A percentile compares a stretch with the other conserved stretches of the same genome.
These are phyloP conservation scores for Sorex araneus DNA, from an alignment of 2,113 vertebrate genomes.

Conservation along the genomic window DNA sequence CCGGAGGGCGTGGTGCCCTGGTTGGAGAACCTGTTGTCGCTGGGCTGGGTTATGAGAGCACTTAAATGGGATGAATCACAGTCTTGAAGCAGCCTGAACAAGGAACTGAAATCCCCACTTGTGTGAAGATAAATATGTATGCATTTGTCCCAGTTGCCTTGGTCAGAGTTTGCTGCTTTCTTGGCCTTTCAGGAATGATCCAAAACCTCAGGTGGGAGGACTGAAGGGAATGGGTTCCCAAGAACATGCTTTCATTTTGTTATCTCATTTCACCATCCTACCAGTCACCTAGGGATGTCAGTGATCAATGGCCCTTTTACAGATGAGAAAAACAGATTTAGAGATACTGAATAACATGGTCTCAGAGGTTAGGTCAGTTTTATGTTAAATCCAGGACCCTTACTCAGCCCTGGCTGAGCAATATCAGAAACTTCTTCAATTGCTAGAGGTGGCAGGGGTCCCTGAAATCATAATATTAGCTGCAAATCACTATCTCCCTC, in stretches of 20 bases:
- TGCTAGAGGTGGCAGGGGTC: background rate
- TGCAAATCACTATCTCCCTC: background rate
- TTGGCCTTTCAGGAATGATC: constrained; percentile 20
- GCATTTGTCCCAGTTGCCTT: background rate
- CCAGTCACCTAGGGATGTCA: background rate
- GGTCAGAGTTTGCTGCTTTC: background rate
- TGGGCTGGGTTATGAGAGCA: constrained; percentile 68
- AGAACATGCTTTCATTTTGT: background rate
- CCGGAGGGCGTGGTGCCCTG: constrained; percentile 73
- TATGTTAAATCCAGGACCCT: background rate
- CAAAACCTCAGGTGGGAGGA: constrained; percentile 22
- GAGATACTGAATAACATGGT: background rate
- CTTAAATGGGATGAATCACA: constrained; percentile 78
- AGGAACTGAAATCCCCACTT: constrained; percentile 31
- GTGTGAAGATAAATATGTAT: constrained; percentile 15
- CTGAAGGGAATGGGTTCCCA: background rate
- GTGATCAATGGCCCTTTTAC: constrained; percentile 7
- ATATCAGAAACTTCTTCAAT: background rate
- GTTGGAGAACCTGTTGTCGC: constrained; percentile 51
- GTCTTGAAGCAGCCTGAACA: constrained; percentile 41
- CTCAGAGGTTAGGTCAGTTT: too few relatives aligned
- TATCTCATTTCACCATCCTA: constrained; percentile 21
- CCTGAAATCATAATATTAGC: background rate
- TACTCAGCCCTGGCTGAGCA: background rate
- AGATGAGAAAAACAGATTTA: constrained; percentile 26